These are phyloP conservation scores for Pipistrellus pygmaeus DNA, from an alignment of 2,797 vertebrate species.

Conservation along the genomic window DNA sequence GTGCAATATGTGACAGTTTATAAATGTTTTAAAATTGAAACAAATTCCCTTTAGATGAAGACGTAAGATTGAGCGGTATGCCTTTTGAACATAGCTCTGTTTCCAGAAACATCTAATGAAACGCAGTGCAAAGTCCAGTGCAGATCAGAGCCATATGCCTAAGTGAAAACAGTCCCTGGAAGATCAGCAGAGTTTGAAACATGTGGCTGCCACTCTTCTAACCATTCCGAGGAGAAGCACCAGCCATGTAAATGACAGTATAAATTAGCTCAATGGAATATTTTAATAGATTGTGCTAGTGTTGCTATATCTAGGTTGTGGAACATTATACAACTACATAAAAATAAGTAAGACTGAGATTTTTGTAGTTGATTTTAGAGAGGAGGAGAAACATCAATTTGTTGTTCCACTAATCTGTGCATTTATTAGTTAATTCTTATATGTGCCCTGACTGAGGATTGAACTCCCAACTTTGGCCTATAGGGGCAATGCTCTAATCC, in stretches of 20 bases:
- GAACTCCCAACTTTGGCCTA: not conserved
- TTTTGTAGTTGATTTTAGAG: not conserved
- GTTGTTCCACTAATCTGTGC: not conserved
- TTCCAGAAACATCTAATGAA: constrained; percentile 34
- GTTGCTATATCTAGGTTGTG: not conserved
- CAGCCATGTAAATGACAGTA: not conserved
- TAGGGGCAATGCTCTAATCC: not conserved
- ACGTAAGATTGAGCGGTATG: not conserved
- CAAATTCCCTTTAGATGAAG: constrained; percentile 1
- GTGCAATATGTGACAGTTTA: constrained; percentile 14
- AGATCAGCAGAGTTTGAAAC: not conserved
- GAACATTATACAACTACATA: not conserved
- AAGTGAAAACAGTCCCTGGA: not conserved
- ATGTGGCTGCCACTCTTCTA: not conserved
- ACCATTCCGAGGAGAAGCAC: not conserved
- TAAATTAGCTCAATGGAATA: not conserved
- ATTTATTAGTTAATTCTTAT: not conserved
- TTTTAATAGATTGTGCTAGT: not conserved
- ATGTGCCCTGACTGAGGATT: not conserved
- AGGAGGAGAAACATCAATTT: not conserved
- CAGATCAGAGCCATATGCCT: constrained; percentile 6
- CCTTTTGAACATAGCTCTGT: constrained; percentile 32
- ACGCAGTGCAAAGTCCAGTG: constrained; percentile 48
- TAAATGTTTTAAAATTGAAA: constrained; percentile 44
- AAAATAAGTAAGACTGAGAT: not conserved